Evolutionary conservation across 2,113 vertebrate genomes (phyloP).

Genomic region (Blennius ocellaris): DNA sequence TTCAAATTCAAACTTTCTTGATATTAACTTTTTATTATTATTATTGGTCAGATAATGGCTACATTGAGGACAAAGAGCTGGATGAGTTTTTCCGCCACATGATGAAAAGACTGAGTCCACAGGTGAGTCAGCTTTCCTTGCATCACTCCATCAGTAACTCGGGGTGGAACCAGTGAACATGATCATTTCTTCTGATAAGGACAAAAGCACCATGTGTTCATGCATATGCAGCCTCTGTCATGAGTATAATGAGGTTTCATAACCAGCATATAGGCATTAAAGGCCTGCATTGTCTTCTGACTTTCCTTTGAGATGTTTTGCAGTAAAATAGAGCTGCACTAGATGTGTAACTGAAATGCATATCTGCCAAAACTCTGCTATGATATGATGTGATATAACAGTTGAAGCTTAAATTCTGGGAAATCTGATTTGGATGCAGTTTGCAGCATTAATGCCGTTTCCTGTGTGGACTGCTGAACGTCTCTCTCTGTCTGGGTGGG

Average conservation of each 20-base stretch:
- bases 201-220: background rate
- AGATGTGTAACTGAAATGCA: no score
- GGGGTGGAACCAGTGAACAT: background rate
- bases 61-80: conserved; percentile 93
- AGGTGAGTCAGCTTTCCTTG: conserved; percentile 81
- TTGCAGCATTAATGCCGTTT: background rate
- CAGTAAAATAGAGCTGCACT: no score
- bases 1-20: no score
- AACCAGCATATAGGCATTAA: background rate
- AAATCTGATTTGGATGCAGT: background rate
- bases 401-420: background rate
- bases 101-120: conserved; percentile 82
- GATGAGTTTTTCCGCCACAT: conserved; percentile 92
- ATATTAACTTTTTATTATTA: no score
- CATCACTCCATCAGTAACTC: background rate
- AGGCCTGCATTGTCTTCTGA: background rate
- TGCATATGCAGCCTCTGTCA: background rate
- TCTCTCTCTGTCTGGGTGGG: conserved; percentile 47
- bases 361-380: no score
- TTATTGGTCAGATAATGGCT: conserved; percentile 90
- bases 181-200: background rate
- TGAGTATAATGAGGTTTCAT: background rate
- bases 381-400: no score
- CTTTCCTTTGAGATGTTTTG: no score
- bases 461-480: conserved; percentile 11